These are phyloP conservation scores for Aleiodes leptofemur DNA, from an alignment of 2,888 invertebrate genomes.

Conservation along the genomic window DNA sequence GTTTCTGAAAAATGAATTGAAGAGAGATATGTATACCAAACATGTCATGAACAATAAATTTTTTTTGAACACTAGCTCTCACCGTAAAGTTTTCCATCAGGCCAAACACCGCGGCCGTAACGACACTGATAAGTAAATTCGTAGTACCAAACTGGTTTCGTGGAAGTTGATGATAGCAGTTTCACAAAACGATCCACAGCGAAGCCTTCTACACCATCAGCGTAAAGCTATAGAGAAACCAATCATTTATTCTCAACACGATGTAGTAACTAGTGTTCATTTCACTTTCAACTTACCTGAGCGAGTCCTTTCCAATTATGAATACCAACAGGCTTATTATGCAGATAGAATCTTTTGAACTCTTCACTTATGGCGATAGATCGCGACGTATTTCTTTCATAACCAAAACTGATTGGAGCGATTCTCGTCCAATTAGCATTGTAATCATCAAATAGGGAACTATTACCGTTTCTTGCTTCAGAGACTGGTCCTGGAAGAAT, in stretches of 20 bases:
- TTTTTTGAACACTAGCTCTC: conserved; percentile 38
- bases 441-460: conserved; percentile 77
- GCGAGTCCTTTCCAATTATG: conserved; percentile 75
- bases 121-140: conserved; percentile 80
- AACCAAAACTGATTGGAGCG: conserved; percentile 82
- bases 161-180: conserved; percentile 78
- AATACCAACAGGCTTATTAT: conserved; percentile 70
- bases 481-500: neutral
- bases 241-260: neutral
- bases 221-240: conserved; percentile 75
- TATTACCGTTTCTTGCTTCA: conserved; percentile 71
- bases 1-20: conserved; percentile 68
- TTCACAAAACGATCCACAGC: conserved; percentile 79
- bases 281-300: conserved; percentile 64
- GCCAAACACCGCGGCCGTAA: conserved; percentile 78
- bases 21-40: neutral
- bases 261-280: neutral
- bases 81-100: conserved; percentile 76
- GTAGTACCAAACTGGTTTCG: conserved; percentile 79
- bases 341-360: conserved; percentile 77
- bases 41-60: neutral
- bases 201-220: conserved; percentile 79
- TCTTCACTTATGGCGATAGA: conserved; percentile 76
- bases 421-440: conserved; percentile 80
- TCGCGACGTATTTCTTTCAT: conserved; percentile 78